Base-by-base conservation (phyloP, 2,888 invertebrate genomes). In the Netelia fuscicornis region DNA sequence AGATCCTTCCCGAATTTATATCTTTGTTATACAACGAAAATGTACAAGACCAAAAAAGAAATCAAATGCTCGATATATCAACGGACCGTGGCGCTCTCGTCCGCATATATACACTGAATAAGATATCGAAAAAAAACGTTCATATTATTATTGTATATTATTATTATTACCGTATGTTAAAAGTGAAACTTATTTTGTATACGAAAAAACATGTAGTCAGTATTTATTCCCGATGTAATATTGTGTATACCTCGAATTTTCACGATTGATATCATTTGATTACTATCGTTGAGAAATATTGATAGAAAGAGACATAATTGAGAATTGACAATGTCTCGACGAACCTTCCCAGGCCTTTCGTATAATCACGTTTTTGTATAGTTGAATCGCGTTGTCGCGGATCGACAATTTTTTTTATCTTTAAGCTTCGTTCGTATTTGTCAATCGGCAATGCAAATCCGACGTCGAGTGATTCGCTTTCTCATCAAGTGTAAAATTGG, bases 171-270 rank as follows among this genome's bases (percentile, higher is more conserved):
- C 42, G 65, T 81, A 81, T 17, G 78, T 84, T 84, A 54, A 84
- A 74, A 84, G 56, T 64, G 78, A 84, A 81, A 68, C 74, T 84
- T 84, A 84, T 84, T 84, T 84, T 84, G 75, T 78, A 78, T 81
- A 84, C 64, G 58, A 81, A 54, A 56, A 56, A 52, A 70, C 48
- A 77, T 81, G 68, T 84, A 81, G 84, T 77, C 68, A 76, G 81
- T 84, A 84, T 84, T 84, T 84, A 84, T 84, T 81, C 74, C 54
- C 65, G 52, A 65, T 37, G 72, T 71, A 54, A 78, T 75, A 68
- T 77, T 77, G 65, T 72, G 65, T 60, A 48, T 71, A 71, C 52
- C 37, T 77, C 71, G 65, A 77, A 77, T 52, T 44, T 60, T 62
- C 25, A 20, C 25, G 30, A 44, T 48, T 2, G 13, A 48, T 48